Evolutionary conservation across 2,797 vertebrate genomes (phyloP), one percentile per base, ranked within the genome.

Genomic region (Oceanodroma leucorhoa): DNA sequence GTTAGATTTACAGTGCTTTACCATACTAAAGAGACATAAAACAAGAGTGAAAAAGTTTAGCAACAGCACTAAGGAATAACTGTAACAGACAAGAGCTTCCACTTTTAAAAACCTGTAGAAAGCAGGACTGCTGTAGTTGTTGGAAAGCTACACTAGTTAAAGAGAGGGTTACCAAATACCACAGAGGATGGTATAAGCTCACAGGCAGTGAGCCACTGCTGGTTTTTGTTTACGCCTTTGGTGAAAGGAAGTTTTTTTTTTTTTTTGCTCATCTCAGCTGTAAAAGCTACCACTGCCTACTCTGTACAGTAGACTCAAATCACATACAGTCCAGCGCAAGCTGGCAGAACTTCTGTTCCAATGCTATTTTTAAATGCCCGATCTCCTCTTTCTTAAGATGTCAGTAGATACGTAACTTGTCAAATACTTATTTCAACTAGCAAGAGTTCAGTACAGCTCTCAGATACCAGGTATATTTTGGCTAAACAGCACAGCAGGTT

Each of bases 161-260:
- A 82, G n/a, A 27, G 14, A 73, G n/a, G 4, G 12, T 43, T 84
- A 69, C 30, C 8, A 38, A 45, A 18, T 66, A 26, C 24, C 24
- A 32, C 1, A 5, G 65, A 60, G 5, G 8, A 29, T 2, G 0
- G 14, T 4, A 17, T 9, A 29, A 43, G 10, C 38, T 82, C 62
- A 34, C 10, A 67, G 40, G 30, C n/a, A 69, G 7, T 13, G 20
- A 87, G 9, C 21, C 38, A 38, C 22, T 38, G 41, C 5, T 19
- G n/a, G 22, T 8, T 4, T 8, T 10, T 10, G 11, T 1, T 77
- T 11, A 22, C 2, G 6, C 3, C 32, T 17, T 64, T 16, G 29
- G 2, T 13, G 6, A 32, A 76, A 48, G 23, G 9, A 55, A 7
- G 5, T 46, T 1, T 10, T 30, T 21, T 24, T 7, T 10, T 5